These are phyloP conservation scores for Esox lucius DNA, from an alignment of 2,797 vertebrate genomes.

Conservation along the genomic window DNA sequence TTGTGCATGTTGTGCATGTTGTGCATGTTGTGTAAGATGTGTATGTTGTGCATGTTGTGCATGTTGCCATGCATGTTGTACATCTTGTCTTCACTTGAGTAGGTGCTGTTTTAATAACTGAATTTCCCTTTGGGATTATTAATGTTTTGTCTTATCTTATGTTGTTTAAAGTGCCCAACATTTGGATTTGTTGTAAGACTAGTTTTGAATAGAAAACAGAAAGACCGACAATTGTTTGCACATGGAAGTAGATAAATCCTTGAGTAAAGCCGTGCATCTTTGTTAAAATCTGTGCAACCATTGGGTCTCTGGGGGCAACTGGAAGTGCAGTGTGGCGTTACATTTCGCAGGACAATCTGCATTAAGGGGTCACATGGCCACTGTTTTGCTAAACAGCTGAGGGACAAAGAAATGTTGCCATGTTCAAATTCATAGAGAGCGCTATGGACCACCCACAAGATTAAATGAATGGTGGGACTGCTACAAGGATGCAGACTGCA, in stretches of 20 bases:
- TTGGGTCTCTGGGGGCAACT: background rate
- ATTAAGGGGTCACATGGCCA: background rate
- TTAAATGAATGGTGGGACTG: background rate
- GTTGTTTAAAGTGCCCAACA: constrained; percentile 32
- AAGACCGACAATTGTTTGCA: background rate
- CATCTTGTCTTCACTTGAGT: no score
- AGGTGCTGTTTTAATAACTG: no score
- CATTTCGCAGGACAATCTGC: background rate
- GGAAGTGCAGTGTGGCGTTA: background rate
- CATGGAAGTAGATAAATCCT: background rate
- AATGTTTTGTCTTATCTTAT: no score
- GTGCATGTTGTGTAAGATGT: no score
- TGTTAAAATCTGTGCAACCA: background rate
- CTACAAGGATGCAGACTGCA: no score
- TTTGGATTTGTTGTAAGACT: constrained; percentile 4
- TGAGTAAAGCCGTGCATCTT: background rate
- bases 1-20: no score
- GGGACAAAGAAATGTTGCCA: background rate
- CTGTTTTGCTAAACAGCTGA: background rate
- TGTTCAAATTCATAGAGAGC: background rate
- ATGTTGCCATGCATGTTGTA: no score
- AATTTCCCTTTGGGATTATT: no score
- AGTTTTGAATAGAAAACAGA: background rate
- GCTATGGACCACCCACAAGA: background rate
- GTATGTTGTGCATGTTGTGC: no score